Base-by-base conservation (phyloP, 2,113 vertebrate genomes). In the Stigmatopora nigra region DNA sequence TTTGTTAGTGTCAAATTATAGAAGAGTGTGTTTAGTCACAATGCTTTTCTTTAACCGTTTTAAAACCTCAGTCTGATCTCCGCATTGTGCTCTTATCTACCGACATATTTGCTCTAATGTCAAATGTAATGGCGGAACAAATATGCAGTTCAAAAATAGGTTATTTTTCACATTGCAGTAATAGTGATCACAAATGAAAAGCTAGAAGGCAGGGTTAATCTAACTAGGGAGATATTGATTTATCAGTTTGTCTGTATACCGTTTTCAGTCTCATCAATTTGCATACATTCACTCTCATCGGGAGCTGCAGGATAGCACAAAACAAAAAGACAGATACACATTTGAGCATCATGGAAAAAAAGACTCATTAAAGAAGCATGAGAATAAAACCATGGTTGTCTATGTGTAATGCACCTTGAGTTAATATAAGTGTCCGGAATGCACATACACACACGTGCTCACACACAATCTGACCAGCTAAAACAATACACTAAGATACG, bases 211-310 rank as follows among this genome's bases (percentile, higher is more conserved):
- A 65, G 56, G 35, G 71, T 83, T 72, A 79, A 71, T 72, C 72
- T 65, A 66, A 60, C 57, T 61, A 45, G 2, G n/a, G 35, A 11
- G 22, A 25, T 60, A 44, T 12, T n/a, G 4, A 20, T 44, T 20
- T 3, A 61, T 61, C 59, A 61, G 14, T 15, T n/a, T 14, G 38
- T 62, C 56, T 57, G 47, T 81, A 36, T 88, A 87, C 81, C 79
- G 74, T 87, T 82, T 75, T 81, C 82, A 64, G 67, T 75, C 56
- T 87, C 80, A 75, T 82, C 84, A 76, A 79, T 86, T 67, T 82
- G 80, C n/a, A 70, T 55, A 78, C 58, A 72, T 65, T 82, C 81
- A 74, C 68, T 81, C 49, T 82, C 76, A 70, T 84, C 86, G 25
- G 82, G 78, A 78, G 83, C 83, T 87, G 82, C 65, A 68, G 62